Base-by-base conservation (phyloP, 2,888 invertebrate genomes). In the Hyposoter didymator region DNA sequence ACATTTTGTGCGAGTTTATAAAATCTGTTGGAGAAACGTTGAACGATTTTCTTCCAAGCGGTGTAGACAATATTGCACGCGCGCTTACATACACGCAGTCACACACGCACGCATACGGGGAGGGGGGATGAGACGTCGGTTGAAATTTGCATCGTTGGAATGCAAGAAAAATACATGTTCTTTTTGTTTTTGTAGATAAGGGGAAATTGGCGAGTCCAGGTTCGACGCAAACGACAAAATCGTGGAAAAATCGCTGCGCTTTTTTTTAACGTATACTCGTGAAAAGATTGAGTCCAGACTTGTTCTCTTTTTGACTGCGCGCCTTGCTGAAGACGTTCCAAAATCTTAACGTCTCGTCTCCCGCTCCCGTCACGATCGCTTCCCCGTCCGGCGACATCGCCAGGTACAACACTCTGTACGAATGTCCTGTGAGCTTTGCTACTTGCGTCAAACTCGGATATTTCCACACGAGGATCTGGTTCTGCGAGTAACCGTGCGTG, bases 301-400 rank as follows among this genome's bases (percentile, higher is more conserved):
- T 97, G 90, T 98, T 98, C 94, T 98, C 98, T 94, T 98, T 98
- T 93, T 98, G 98, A 82, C 98, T 98, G 52, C 98, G 96, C 19
- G 98, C 98, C 95, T 99, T 99, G 92, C 98, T 99, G 95, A 99
- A 99, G 0, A 99, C 99, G 95, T 99, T 99, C 99, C 99, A 99
- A 94, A 99, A 99, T 8, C 99, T 95, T 6, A 99, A 95, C 0
- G 99, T 99, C 94, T 99, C 99, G 94, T 99, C 99, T 0, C 99
- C 99, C 0, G 99, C 99, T 39, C 99, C 99, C 0, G 99, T 99
- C 0, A 99, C 99, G 88, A 99, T 99, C 2, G 99, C 98, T 94
- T 99, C 99, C 47, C 99, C 99, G 94, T 99, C 99, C 0, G 99
- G 99, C 4, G 99, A 99, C 94, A 99, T 96, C 0, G 99, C 99